These are phyloP conservation scores for Silurus meridionalis DNA, from an alignment of 2,113 vertebrate species.

Conservation along the genomic window DNA sequence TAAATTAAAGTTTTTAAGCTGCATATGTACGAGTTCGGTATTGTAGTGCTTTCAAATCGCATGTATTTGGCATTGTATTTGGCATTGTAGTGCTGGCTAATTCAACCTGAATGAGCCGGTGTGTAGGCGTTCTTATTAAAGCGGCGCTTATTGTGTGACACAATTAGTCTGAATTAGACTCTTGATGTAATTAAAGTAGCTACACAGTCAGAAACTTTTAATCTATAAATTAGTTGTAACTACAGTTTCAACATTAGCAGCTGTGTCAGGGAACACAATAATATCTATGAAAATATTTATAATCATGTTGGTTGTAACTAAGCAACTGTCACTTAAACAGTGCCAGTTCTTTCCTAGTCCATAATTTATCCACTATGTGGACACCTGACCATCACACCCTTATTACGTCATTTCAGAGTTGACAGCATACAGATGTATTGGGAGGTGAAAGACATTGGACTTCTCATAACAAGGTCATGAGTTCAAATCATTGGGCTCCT, in stretches of 20 bases:
- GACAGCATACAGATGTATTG: too few species aligned
- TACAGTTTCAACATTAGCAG: neutral
- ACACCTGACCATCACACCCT: too few species aligned
- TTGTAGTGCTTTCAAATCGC: too few species aligned
- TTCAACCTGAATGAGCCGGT: neutral
- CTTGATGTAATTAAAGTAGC: neutral
- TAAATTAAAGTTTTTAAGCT: neutral
- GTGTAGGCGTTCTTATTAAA: neutral
- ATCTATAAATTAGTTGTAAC: neutral
- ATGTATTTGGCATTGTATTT: too few species aligned
- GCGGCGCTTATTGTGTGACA: too few species aligned
- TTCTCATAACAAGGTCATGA: too few species aligned
- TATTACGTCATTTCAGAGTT: too few species aligned
- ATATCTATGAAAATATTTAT: neutral
- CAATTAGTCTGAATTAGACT: neutral
- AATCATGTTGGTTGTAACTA: neutral
- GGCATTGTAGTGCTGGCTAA: neutral
- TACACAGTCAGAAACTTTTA: neutral
- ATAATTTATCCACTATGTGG: too few species aligned
- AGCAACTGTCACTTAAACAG: too few species aligned
- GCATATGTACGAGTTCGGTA: neutral
- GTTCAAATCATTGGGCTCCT: too few species aligned
- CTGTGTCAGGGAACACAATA: neutral
- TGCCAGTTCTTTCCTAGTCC: too few species aligned
- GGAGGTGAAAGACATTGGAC: too few species aligned